Percentiles rank a stretch among this genome's conserved stretches.
These are phyloP conservation scores for Malurus elegans DNA, from an alignment of 2,113 vertebrate species.

Conservation along the genomic window DNA sequence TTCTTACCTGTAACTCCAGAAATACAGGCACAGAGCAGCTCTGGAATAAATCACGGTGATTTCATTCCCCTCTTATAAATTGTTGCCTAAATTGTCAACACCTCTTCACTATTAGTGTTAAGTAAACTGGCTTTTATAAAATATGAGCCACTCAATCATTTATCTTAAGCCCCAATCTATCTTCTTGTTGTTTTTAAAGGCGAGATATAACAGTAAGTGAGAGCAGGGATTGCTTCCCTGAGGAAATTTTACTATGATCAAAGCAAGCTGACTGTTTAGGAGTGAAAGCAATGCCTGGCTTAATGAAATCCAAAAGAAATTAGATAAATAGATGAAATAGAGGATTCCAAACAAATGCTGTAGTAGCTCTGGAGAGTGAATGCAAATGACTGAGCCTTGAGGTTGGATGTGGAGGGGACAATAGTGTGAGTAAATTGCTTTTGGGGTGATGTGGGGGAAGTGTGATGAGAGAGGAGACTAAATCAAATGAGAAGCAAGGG, in stretches of 20 bases:
- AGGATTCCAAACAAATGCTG: neutral
- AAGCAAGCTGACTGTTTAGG: neutral
- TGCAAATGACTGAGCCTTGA: neutral
- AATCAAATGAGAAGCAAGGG: neutral
- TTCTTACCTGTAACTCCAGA: neutral
- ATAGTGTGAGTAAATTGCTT: neutral
- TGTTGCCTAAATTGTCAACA: neutral
- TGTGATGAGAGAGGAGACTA: neutral
- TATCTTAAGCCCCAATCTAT: neutral
- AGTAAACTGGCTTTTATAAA: slow-evolving; percentile 13
- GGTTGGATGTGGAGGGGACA: neutral
- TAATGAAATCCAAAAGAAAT: neutral
- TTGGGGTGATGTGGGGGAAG: neutral
- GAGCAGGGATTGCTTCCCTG: neutral
- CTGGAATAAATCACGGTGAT: neutral
- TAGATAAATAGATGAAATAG: neutral
- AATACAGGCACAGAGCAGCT: neutral
- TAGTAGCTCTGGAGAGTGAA: neutral
- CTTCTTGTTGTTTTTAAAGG: neutral
- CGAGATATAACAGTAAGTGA: neutral
- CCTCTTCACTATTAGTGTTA: neutral
- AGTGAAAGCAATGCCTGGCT: neutral
- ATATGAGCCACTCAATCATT: neutral
- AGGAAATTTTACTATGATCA: neutral
- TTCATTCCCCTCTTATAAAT: neutral